Percentiles rank a stretch among this genome's conserved stretches.
phyloP scores from a whole-genome alignment of 1,140 invertebrate species.

The Geopemphigus sp. region DNA sequence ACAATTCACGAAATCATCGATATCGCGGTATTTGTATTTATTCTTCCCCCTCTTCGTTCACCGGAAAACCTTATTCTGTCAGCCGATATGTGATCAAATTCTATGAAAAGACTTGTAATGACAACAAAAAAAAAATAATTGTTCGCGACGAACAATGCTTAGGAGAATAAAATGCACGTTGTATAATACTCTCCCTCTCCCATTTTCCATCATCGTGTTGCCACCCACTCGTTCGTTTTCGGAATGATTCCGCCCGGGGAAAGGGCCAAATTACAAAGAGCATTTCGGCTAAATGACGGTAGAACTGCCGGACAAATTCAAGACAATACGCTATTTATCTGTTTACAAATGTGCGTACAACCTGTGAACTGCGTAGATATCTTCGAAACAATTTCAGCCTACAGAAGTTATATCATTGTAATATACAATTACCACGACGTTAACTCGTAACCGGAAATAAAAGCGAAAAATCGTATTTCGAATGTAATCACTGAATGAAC shows the following conservation, averaged over 20 bases:
- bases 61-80: neutral
- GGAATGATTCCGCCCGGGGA: neutral
- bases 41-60: neutral
- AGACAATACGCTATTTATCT: no score
- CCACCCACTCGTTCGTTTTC: neutral
- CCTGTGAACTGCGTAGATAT: no score
- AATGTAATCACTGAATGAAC: no score
- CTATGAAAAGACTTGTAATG: neutral
- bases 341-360: no score
- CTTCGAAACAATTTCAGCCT: no score
- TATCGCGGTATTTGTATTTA: conserved; percentile 30
- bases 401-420: no score
- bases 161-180: neutral
- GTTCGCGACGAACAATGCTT: conserved; percentile 25
- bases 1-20: conserved; percentile 31
- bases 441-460: no score
- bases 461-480: no score
- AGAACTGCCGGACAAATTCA: no score
- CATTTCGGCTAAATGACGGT: no score
- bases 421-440: no score
- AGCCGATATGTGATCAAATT: neutral
- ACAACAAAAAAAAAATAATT: neutral
- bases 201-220: neutral
- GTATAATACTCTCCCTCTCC: neutral
- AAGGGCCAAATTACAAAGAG: no score